phyloP scores from a whole-genome alignment of 2,113 vertebrate genomes.

The Pungitius pungitius region DNA sequence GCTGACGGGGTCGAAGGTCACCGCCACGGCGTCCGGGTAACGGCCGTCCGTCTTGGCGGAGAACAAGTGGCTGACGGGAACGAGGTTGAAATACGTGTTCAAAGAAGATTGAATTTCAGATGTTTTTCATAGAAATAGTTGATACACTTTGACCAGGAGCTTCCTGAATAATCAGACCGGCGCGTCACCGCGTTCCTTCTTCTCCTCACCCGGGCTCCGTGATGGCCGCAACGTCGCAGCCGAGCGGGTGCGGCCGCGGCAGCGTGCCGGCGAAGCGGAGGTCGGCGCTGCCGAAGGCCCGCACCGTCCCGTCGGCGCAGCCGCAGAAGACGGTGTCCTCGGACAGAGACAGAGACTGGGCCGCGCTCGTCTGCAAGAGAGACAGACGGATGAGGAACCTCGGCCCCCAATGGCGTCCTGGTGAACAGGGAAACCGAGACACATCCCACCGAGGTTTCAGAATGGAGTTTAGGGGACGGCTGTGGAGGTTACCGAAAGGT shows the following conservation, averaged over 20 bases:
- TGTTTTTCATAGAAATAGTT: background rate
- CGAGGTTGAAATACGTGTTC: slow-evolving; percentile 1
- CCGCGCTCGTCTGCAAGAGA: slow-evolving; percentile 61
- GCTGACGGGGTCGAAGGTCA: slow-evolving; percentile 90
- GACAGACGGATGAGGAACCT: background rate
- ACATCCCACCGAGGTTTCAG: background rate
- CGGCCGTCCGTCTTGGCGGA: slow-evolving; percentile 77
- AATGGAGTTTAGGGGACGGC: background rate
- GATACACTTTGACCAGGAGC: background rate
- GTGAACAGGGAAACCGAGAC: background rate
- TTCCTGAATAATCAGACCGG: background rate
- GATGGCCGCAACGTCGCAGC: slow-evolving; percentile 83
- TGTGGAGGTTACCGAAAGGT: slow-evolving; percentile 10
- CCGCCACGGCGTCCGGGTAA: slow-evolving; percentile 90
- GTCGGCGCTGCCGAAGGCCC: slow-evolving; percentile 88
- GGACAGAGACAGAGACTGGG: slow-evolving; percentile 86
- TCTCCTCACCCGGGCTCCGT: slow-evolving; percentile 88
- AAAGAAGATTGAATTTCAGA: background rate
- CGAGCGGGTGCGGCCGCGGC: slow-evolving; percentile 89
- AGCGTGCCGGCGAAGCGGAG: slow-evolving; percentile 90
- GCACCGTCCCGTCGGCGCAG: slow-evolving; percentile 89
- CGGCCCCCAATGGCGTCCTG: background rate
- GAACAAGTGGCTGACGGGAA: slow-evolving; percentile 83
- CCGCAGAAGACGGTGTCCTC: slow-evolving; percentile 95
- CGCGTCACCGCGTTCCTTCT: slow-evolving; percentile 3